Conservation (phyloP, 2,797 vertebrate genomes). For the Microtus agrestis region DNA sequence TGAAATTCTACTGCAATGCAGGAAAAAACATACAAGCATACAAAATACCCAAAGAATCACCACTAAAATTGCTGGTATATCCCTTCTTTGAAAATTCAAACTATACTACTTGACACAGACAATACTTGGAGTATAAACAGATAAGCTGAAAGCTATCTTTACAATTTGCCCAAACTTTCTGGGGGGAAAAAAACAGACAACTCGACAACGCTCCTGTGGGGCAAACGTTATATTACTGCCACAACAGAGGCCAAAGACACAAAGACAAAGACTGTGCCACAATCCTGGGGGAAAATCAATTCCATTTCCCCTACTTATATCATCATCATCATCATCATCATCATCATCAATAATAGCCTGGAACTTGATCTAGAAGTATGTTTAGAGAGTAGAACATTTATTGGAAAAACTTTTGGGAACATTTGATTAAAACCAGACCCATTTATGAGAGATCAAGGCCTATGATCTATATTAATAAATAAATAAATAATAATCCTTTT, state of each 20-base stretch:
- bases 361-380: constrained; percentile 27
- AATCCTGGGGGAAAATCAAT: constrained; percentile 47
- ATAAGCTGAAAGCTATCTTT: constrained; percentile 27
- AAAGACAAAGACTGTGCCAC: neutral
- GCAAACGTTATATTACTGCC: constrained; percentile 8
- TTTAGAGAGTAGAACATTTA: constrained; percentile 42
- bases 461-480: neutral
- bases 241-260: constrained; percentile 39
- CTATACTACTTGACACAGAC: constrained; percentile 27
- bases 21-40: constrained; percentile 55
- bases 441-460: neutral
- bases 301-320: constrained; percentile 53
- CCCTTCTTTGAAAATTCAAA: constrained; percentile 43
- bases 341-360: constrained; percentile 24
- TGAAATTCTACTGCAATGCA: constrained; percentile 62
- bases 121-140: neutral
- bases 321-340: no score
- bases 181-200: neutral
- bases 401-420: constrained; percentile 11
- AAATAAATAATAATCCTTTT: no score
- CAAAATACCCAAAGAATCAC: constrained; percentile 24
- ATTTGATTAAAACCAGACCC: constrained; percentile 58
- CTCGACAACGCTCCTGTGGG: neutral
- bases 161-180: constrained; percentile 56
- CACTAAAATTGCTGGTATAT: constrained; percentile 48